Conservation (phyloP, 2,113 vertebrate genomes). For the Microcebus jonahi region DNA sequence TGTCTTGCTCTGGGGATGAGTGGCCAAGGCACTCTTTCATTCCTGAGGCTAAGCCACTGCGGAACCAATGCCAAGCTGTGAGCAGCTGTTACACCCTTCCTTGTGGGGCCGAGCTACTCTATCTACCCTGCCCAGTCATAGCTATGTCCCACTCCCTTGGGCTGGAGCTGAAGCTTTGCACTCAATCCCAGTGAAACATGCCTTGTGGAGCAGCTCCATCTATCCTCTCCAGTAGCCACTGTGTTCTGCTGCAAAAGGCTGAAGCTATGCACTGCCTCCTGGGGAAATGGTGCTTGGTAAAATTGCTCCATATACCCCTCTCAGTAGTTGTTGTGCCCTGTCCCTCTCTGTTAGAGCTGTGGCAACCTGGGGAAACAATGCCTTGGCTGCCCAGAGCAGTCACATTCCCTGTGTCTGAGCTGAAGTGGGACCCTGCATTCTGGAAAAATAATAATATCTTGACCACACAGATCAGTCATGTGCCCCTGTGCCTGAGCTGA, state of each 20-base stretch:
- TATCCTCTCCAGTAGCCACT: not conserved
- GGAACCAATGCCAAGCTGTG: not conserved
- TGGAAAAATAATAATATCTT: not conserved
- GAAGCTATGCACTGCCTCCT: not conserved
- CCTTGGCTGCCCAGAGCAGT: not conserved
- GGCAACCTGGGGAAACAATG: too few relatives aligned
- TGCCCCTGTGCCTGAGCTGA: not conserved
- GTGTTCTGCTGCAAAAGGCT: not conserved
- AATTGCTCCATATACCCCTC: too few relatives aligned
- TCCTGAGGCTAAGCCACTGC: not conserved
- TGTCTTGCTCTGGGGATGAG: not conserved
- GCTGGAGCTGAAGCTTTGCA: not conserved
- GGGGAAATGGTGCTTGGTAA: not conserved
- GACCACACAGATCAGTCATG: not conserved
- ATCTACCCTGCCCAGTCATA: not conserved
- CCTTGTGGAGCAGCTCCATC: not conserved
- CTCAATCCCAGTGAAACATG: not conserved
- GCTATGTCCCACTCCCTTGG: not conserved
- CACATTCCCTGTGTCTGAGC: not conserved
- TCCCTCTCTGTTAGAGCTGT: too few relatives aligned
- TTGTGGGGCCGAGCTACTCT: not conserved
- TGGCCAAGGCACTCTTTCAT: not conserved
- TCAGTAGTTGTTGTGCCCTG: too few relatives aligned
- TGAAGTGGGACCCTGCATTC: not conserved
- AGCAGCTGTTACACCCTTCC: not conserved